Evolutionary conservation across 2,113 vertebrate genomes (phyloP), one percentile per base, ranked within the genome.

Genomic region (Baryphthengus martii): DNA sequence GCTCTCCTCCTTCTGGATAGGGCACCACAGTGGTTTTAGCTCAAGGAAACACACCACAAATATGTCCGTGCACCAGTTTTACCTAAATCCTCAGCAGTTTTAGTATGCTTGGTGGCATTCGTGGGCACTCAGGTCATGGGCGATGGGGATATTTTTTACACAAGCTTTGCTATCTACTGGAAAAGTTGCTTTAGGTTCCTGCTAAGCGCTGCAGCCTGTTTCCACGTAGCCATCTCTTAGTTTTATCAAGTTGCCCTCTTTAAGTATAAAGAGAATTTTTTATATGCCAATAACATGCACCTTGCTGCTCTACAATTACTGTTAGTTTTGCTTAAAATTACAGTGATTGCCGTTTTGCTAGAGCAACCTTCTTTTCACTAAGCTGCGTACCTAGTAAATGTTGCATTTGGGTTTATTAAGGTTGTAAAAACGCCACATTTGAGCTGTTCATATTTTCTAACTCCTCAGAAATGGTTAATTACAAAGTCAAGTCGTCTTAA

Each of bases 371-470:
- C 20, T 67, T 92, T 80, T 80, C 2, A 14, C 62, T 78, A 42
- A 89, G 81, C 29, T 26, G 7, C 1, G 2, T 70, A 50, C 79
- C 88, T 68, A 78, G 86, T 92, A 96, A 94, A 88, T 66, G 82
- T 90, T 84, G 42, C 45, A 17, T 90, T 93, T 86, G 39, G 26
- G 59, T 96, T 96, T 95, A 95, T 90, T 90, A 95, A 95, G 80
- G 73, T 40, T 86, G 86, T 93, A 90, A 95, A 97, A 95, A 55
- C 63, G 68, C 59, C 92, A 93, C 21, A 2, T 87, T 93, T 74
- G 61, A 84, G 83, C 86, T 93, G 82, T 94, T 93, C 85, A 55
- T 94, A 58, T 86, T 85, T 95, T 93, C 88, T 90, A 83, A 66
- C 75, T 96, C 26, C 72, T 93, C 68, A 89, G 91, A 96, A 95